Evolutionary conservation across 2,888 invertebrate genomes (phyloP), one percentile per base, ranked within the genome.

Genomic region (Tenthredo distinguenda): DNA sequence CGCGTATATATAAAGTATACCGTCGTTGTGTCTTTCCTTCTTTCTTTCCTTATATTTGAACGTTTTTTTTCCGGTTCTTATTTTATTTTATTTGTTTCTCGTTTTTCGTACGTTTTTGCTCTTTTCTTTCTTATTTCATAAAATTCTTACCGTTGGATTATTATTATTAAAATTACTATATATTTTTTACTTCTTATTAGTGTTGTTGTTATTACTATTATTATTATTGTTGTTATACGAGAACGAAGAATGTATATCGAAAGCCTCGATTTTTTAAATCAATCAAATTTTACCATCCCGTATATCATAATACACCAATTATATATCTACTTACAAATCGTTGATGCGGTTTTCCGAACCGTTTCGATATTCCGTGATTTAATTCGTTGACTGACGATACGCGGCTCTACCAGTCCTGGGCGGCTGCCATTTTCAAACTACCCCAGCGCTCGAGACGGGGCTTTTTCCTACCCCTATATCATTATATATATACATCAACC

Each of bases 351-450:
- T 62, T 62, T 62, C 62, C 26, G 26, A 62, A 62, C 9, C 62
- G 21, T 62, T 26, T 62, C 62, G 47, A 40, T 31, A 68, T 68
- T 83, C 37, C 26, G 37, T 58, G 68, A 43, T 83, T 68, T 47
- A 26, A 47, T 68, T 83, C 83, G 83, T 26, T 71, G 68, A 71
- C 83, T 58, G 81, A 47, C 68, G 83, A 50, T 83, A 68, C 83
- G 65, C 83, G 83, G 83, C 83, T 68, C 83, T 83, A 83, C 47
- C 83, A 71, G 68, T 68, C 68, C 47, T 47, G 88, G 86, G 85
- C 90, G 89, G 88, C 91, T 89, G 91, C 91, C 92, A 92, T 91
- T 87, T 92, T 92, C 89, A 86, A 83, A 40, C 65, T 86, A 87
- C 85, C 84, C 58, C 87, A 89, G 90, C 91, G 91, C 91, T 90